Conservation (phyloP, 2,113 vertebrate species). For the Hyperopisus bebe region DNA sequence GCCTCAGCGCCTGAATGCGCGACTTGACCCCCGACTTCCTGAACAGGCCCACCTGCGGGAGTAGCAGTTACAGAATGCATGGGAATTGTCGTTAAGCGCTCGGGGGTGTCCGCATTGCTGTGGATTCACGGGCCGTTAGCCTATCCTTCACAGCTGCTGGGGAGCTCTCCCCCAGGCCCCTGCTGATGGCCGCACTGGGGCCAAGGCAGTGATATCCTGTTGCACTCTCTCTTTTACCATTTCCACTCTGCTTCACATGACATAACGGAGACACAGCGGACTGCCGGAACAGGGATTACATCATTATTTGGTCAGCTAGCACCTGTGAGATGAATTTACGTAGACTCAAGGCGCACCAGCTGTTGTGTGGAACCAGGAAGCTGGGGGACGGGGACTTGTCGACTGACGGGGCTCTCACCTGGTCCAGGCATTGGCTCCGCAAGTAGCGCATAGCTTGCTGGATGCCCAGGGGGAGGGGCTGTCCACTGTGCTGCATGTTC, state of each 20-base stretch:
- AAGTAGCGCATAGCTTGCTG: conserved; percentile 89
- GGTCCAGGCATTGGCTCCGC: conserved; percentile 83
- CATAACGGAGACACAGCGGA: not conserved
- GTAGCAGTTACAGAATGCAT: not conserved
- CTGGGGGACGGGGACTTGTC: not conserved
- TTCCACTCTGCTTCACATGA: not conserved
- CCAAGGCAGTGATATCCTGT: not conserved
- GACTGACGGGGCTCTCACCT: conserved; percentile 58
- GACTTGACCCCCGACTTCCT: conserved; percentile 95
- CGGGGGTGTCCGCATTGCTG: not conserved
- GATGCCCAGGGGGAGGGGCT: conserved; percentile 90
- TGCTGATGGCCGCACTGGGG: not conserved
- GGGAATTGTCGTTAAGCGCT: not conserved
- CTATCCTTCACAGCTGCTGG: not conserved
- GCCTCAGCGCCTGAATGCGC: conserved; percentile 86
- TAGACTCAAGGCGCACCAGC: not conserved
- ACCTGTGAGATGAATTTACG: not conserved
- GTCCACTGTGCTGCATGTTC: conserved; percentile 87
- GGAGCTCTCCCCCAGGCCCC: not conserved
- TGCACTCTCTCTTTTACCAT: not conserved
- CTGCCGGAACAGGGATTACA: not conserved
- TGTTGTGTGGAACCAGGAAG: not conserved
- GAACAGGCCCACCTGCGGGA: conserved; percentile 86
- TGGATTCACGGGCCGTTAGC: not conserved
- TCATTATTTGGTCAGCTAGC: not conserved